Evolutionary conservation across 2,113 vertebrate species (phyloP).

Genomic region (Lonchura striata): DNA sequence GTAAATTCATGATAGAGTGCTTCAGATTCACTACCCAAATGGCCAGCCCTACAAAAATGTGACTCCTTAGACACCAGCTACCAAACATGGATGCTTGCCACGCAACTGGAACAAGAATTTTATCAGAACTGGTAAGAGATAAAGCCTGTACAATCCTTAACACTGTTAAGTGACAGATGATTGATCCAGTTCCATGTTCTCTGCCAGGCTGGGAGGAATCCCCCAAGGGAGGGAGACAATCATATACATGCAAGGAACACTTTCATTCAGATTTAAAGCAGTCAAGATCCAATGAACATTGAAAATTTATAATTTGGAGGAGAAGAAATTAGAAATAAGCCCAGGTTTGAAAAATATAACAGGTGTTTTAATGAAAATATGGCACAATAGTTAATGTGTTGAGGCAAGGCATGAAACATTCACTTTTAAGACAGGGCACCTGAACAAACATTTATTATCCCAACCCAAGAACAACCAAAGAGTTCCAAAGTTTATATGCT

Average conservation of each 20-base stretch:
- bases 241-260: neutral
- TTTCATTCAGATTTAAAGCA: neutral
- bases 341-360: neutral
- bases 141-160: neutral
- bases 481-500: conserved; percentile 16
- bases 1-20: neutral
- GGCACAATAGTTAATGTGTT: neutral
- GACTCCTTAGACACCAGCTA: neutral
- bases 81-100: neutral
- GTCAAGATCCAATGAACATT: neutral
- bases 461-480: neutral
- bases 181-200: neutral
- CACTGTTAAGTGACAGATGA: neutral
- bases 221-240: neutral
- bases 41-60: neutral
- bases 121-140: neutral
- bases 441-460: conserved; percentile 43
- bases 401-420: conserved; percentile 1
- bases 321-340: neutral
- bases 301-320: neutral
- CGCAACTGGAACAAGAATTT: neutral
- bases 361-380: neutral
- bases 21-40: neutral
- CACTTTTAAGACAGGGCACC: neutral
- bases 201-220: neutral